Conservation (phyloP, 2,797 vertebrate genomes). For the Macropus fuliginosus region DNA sequence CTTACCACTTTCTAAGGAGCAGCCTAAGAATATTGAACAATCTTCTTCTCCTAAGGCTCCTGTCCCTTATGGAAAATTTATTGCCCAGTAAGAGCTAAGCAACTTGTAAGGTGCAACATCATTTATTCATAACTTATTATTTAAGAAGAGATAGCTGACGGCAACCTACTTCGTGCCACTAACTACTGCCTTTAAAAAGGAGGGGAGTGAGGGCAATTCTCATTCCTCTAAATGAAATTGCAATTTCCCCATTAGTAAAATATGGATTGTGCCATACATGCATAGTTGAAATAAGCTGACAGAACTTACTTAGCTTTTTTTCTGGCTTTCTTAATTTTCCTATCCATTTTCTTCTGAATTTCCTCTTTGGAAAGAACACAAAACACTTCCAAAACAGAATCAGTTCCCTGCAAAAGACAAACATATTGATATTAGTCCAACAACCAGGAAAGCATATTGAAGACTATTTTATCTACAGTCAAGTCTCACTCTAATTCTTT, state of each 20-base stretch:
- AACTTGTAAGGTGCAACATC: background rate
- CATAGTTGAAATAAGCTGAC: background rate
- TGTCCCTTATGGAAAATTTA: background rate
- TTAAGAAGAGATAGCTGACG: background rate
- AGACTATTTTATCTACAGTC: background rate
- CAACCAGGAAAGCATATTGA: background rate
- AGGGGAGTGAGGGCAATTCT: background rate
- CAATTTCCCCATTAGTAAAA: background rate
- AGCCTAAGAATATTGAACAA: background rate
- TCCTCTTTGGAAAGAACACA: constrained; percentile 91
- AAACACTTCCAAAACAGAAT: constrained; percentile 93
- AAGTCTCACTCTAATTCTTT: background rate
- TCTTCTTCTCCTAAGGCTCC: background rate
- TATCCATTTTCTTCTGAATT: constrained; percentile 90
- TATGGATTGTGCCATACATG: background rate
- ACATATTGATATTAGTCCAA: background rate
- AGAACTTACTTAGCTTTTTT: constrained; percentile 92
- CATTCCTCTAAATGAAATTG: constrained; percentile 34
- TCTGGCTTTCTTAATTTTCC: constrained; percentile 92
- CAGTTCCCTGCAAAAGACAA: constrained; percentile 88
- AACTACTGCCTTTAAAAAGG: background rate
- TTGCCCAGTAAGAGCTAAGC: background rate
- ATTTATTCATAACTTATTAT: background rate
- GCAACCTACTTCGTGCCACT: background rate
- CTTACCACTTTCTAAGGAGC: background rate